These are phyloP conservation scores for Lytechinus variegatus DNA, from an alignment of 35 echinoderm and acorn worm species.

Conservation along the genomic window DNA sequence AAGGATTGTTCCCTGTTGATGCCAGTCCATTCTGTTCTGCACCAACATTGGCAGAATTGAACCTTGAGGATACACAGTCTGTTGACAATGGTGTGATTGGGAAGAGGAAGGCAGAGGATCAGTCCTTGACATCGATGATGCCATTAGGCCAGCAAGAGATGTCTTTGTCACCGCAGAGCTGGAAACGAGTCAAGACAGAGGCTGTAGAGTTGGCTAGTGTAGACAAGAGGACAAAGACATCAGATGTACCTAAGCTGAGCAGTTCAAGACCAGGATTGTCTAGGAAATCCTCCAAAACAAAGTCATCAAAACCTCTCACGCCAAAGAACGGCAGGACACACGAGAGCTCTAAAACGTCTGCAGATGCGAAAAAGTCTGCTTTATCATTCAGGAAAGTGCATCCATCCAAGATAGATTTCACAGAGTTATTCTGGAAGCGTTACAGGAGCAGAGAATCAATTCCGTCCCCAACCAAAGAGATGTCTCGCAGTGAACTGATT, in stretches of 20 bases:
- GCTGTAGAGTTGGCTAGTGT: conserved; percentile 19
- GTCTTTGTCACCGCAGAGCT: conserved; percentile 40
- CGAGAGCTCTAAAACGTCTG: neutral
- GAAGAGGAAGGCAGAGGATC: conserved; percentile 47
- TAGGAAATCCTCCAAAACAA: conserved; percentile 52
- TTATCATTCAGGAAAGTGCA: neutral
- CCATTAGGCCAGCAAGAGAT: conserved; percentile 48
- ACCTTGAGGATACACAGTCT: conserved; percentile 94
- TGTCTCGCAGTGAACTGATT: conserved; percentile 38
- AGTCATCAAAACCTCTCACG: neutral
- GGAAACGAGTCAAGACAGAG: conserved; percentile 51
- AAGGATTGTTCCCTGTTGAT: conserved; percentile 51
- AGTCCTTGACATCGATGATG: neutral
- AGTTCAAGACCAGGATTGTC: neutral
- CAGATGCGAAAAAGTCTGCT: neutral
- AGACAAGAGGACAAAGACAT: neutral
- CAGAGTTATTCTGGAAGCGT: conserved; percentile 7
- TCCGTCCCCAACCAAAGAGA: conserved; percentile 39
- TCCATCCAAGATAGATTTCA: conserved; percentile 32
- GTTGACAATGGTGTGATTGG: conserved; percentile 45
- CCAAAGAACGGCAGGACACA: neutral
- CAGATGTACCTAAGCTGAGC: neutral
- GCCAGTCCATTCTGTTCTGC: conserved; percentile 61
- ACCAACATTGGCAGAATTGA: conserved; percentile 91
- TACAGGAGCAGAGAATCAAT: conserved; percentile 29